Conservation (phyloP, 30 jellyfish, hydroid and myxozoan genomes). For the Chrysaora quinquecirrha region DNA sequence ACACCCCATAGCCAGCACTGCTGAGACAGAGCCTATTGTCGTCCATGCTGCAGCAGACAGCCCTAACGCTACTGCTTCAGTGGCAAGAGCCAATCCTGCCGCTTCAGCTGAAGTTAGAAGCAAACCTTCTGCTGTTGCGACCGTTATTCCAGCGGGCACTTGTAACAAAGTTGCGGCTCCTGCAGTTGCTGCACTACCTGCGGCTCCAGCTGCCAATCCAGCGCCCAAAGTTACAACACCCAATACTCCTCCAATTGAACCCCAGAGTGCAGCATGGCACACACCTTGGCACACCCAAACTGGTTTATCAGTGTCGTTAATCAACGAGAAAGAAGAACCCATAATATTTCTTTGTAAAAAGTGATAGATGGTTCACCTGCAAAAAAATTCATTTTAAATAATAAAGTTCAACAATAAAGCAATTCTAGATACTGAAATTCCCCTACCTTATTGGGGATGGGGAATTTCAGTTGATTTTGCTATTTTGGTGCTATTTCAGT, state of each 20-base stretch:
- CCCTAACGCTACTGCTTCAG: neutral
- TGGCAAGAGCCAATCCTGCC: neutral
- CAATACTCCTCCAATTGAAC: neutral
- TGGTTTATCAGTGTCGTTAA: neutral
- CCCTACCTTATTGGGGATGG: too few relatives aligned
- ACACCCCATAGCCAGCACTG: neutral
- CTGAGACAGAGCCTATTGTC: neutral
- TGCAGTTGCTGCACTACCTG: neutral
- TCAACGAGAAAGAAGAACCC: neutral
- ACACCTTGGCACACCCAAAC: neutral
- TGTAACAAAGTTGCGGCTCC: neutral
- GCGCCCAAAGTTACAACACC: neutral
- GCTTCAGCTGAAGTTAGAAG: neutral
- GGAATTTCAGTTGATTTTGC: too few relatives aligned
- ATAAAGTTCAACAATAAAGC: too few relatives aligned
- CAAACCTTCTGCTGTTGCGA: neutral
- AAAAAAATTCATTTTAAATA: too few relatives aligned
- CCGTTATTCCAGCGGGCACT: neutral
- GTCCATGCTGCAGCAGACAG: neutral
- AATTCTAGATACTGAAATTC: too few relatives aligned
- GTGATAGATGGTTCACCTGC: neutral
- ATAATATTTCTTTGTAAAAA: too few relatives aligned
- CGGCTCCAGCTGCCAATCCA: neutral
- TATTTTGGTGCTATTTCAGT: too few relatives aligned
- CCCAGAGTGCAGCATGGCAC: neutral